Percentiles rank a stretch among this genome's conserved stretches.
phyloP scores from a whole-genome alignment of 2,113 vertebrate genomes.

The Meleagris gallopavo region DNA sequence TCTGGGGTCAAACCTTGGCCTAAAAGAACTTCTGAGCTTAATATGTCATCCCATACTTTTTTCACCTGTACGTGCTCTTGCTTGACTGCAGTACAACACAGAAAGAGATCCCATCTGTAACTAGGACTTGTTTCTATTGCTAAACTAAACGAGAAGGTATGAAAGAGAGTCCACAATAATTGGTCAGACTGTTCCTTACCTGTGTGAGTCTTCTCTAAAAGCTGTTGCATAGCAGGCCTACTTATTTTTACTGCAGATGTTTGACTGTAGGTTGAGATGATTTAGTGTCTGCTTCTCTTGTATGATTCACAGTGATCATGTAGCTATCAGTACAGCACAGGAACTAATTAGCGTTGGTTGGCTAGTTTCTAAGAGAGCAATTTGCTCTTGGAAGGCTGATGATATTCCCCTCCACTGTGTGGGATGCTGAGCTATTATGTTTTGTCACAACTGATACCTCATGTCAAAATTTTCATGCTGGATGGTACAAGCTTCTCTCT shows the following conservation, averaged over 20 bases:
- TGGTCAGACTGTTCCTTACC: background rate
- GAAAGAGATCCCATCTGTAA: background rate
- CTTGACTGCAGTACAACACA: background rate
- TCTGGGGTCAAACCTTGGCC: background rate
- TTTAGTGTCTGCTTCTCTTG: background rate
- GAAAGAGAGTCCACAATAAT: background rate
- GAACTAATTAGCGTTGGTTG: background rate
- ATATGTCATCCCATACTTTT: background rate
- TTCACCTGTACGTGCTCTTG: background rate
- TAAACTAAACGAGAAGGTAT: background rate
- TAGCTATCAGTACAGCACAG: background rate
- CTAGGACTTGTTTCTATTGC: background rate
- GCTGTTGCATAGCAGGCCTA: background rate
- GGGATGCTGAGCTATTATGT: background rate
- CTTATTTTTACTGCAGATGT: background rate
- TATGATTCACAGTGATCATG: background rate
- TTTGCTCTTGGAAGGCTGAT: background rate
- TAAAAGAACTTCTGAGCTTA: background rate
- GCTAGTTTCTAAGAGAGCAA: background rate
- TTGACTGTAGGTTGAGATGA: background rate
- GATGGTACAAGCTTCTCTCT: background rate
- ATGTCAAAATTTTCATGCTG: background rate
- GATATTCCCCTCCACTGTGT: background rate
- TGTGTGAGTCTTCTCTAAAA: background rate
- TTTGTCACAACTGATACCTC: background rate